phyloP scores from a whole-genome alignment of 2,888 invertebrate genomes.

The Drosophila imparisetae region DNA sequence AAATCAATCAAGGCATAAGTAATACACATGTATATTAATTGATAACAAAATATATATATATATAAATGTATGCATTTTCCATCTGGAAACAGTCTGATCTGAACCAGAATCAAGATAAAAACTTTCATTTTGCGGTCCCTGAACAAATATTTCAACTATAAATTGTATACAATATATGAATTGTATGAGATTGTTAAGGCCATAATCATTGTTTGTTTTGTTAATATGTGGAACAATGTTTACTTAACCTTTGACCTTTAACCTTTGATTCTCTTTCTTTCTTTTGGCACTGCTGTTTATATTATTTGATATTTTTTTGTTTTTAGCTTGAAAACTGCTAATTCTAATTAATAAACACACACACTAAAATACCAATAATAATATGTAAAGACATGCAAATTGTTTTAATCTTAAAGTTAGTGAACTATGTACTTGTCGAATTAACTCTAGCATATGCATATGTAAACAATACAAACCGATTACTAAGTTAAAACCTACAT shows the following conservation, averaged over 20 bases:
- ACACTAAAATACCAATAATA: constrained; percentile 16
- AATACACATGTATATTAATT: not conserved
- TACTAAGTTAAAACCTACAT: constrained; percentile 37
- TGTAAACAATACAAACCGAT: constrained; percentile 39
- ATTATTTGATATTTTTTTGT: constrained; percentile 36
- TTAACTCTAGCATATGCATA: constrained; percentile 34
- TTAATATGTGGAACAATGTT: constrained; percentile 1
- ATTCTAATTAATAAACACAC: constrained; percentile 30
- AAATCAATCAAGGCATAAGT: not conserved
- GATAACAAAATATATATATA: not conserved
- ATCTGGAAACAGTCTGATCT: constrained; percentile 2
- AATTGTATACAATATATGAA: constrained; percentile 8
- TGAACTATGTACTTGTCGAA: constrained; percentile 55
- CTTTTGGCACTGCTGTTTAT: constrained; percentile 25
- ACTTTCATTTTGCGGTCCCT: constrained; percentile 5
- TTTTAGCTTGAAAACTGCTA: constrained; percentile 53
- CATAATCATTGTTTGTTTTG: constrained; percentile 11
- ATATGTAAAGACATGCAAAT: constrained; percentile 38
- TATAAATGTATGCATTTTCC: not conserved
- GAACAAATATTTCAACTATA: constrained; percentile 4
- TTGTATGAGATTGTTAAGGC: constrained; percentile 1
- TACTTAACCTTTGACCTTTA: not conserved
- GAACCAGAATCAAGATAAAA: constrained; percentile 2
- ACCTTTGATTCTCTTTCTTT: constrained; percentile 8
- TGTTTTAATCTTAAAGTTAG: constrained; percentile 60